Evolutionary conservation across 2,888 invertebrate genomes (phyloP).

Genomic region (Mimachlamys varia): DNA sequence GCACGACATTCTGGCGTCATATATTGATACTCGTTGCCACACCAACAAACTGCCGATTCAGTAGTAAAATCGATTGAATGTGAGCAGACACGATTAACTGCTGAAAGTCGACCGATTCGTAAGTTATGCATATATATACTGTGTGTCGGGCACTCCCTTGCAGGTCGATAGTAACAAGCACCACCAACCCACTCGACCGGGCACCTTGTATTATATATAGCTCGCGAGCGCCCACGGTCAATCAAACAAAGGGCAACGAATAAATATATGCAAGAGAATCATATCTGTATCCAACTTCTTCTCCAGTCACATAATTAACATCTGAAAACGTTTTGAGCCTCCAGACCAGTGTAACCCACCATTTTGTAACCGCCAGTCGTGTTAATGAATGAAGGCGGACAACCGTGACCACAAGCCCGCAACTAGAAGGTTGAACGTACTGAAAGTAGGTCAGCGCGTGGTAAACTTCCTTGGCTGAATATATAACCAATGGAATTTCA

Average conservation of each 20-base stretch:
- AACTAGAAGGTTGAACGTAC: neutral
- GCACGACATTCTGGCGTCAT: constrained; percentile 8
- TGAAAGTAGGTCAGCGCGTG: constrained; percentile 23
- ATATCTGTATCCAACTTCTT: neutral
- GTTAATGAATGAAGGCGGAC: neutral
- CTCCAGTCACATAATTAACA: neutral
- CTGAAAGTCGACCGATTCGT: neutral
- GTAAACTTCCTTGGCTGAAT: neutral
- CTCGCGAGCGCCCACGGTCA: neutral
- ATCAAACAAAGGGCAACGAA: too few species aligned
- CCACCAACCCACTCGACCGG: too few species aligned
- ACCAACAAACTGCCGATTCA: neutral
- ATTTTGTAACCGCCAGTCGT: neutral
- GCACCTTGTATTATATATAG: neutral
- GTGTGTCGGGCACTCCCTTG: neutral
- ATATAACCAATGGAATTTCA: neutral
- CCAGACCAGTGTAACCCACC: neutral
- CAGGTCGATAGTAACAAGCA: neutral
- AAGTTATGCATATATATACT: neutral
- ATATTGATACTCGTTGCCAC: constrained; percentile 12
- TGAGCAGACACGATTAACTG: neutral
- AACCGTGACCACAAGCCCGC: neutral
- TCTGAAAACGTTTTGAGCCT: neutral
- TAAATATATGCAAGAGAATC: too few species aligned
- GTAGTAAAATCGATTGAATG: constrained; percentile 9